Evolutionary conservation across 2,888 invertebrate species (phyloP).

Genomic region (Standfussiana lucernea): DNA sequence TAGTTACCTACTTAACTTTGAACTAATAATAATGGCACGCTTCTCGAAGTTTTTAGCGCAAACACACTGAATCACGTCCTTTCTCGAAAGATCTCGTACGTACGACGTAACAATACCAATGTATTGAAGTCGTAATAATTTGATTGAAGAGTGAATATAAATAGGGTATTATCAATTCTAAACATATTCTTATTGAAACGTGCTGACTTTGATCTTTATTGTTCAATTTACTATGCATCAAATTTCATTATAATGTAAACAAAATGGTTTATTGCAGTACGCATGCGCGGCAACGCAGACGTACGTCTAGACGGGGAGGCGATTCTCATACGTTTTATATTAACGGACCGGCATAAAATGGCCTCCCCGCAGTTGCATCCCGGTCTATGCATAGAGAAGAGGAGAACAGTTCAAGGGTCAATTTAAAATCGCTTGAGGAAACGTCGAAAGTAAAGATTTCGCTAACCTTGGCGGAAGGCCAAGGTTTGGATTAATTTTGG

Average conservation of each 20-base stretch:
- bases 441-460: conserved; percentile 74
- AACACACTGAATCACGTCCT: no score
- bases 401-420: conserved; percentile 62
- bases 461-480: conserved; percentile 77
- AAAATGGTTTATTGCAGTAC: conserved; percentile 67
- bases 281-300: conserved; percentile 82
- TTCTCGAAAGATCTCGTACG: no score
- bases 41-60: no score
- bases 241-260: conserved; percentile 67
- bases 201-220: conserved; percentile 57
- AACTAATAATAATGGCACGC: no score
- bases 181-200: conserved; percentile 53
- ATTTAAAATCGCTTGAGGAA: conserved; percentile 60
- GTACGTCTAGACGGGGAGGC: conserved; percentile 84
- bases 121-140: conserved; percentile 53
- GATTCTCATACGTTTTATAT: conserved; percentile 69
- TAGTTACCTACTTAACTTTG: no score
- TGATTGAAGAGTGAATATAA: conserved; percentile 34
- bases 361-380: conserved; percentile 57
- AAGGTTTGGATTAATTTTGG: conserved; percentile 66
- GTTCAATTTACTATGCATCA: conserved; percentile 62
- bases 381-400: conserved; percentile 42
- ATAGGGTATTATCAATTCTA: conserved; percentile 40
- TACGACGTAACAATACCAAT: no score
- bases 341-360: conserved; percentile 67